Percentiles rank a stretch among this genome's conserved stretches.
Conservation (phyloP, 2,797 vertebrate genomes). For the Rhadinocentrus ornatus region DNA sequence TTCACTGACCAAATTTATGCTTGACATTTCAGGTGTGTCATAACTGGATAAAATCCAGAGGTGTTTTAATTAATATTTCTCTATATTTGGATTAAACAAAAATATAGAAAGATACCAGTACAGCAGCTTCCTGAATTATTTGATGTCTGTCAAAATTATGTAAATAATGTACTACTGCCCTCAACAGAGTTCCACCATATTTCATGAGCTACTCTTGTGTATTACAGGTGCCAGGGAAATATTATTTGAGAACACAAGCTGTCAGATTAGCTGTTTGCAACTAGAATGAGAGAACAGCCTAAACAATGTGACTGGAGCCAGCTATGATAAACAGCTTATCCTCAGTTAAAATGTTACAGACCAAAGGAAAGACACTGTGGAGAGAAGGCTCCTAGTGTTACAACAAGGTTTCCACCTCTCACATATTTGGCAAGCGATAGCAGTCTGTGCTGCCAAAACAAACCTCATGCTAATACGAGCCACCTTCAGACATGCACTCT, state of each 20-base stretch:
- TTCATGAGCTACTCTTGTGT: neutral
- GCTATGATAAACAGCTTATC: neutral
- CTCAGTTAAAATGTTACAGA: neutral
- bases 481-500: neutral
- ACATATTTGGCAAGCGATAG: neutral
- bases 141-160: neutral
- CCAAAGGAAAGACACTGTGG: neutral
- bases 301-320: neutral
- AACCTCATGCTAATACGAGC: neutral
- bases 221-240: neutral
- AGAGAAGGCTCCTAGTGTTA: neutral
- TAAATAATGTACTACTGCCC: neutral
- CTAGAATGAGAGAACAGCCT: neutral
- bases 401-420: neutral
- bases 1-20: slow-evolving; percentile 2
- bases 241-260: slow-evolving; percentile 1
- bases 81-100: neutral
- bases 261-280: neutral
- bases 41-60: slow-evolving; percentile 6
- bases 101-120: neutral
- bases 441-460: neutral
- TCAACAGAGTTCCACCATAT: neutral
- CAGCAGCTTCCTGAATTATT: neutral
- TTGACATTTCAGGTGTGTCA: slow-evolving; percentile 12
- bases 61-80: slow-evolving; percentile 4